A percentile compares a stretch with the other conserved stretches of the same genome.
These are phyloP conservation scores for Cosmia pyralina DNA, from an alignment of 2,888 invertebrate species.

Conservation along the genomic window DNA sequence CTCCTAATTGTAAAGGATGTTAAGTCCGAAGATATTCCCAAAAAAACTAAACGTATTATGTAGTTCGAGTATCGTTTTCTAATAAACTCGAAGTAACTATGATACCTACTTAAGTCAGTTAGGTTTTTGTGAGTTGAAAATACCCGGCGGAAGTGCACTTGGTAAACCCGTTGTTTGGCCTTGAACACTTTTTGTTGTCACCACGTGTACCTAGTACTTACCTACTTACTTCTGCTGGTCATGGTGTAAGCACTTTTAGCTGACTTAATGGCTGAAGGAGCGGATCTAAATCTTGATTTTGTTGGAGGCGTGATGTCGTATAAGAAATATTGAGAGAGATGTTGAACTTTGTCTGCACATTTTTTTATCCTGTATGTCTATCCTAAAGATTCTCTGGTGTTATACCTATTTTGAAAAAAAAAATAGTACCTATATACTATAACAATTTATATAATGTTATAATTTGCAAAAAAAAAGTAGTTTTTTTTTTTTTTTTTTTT, in stretches of 20 bases:
- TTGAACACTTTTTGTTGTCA: slow-evolving; percentile 60
- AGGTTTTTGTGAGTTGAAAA: slow-evolving; percentile 53
- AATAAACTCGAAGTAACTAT: slow-evolving; percentile 47
- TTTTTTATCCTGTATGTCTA: too few relatives aligned
- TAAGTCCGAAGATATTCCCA: slow-evolving; percentile 19
- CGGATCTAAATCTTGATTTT: background rate
- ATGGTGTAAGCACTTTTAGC: slow-evolving; percentile 9
- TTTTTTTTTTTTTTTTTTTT: too few relatives aligned
- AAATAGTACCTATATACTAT: too few relatives aligned
- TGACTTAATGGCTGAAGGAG: background rate
- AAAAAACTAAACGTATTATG: slow-evolving; percentile 43
- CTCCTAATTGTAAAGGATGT: slow-evolving; percentile 26
- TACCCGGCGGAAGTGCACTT: slow-evolving; percentile 64
- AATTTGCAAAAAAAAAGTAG: too few relatives aligned
- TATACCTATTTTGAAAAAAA: too few relatives aligned
- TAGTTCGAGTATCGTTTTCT: slow-evolving; percentile 54
- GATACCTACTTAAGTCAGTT: slow-evolving; percentile 14
- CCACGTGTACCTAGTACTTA: slow-evolving; percentile 46
- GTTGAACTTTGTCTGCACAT: too few relatives aligned
- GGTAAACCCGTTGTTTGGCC: slow-evolving; percentile 69
- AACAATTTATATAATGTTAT: too few relatives aligned
- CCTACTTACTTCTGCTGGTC: slow-evolving; percentile 23
- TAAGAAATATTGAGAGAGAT: background rate
- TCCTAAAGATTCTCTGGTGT: too few relatives aligned
- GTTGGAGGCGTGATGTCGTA: background rate